Evolutionary conservation across 2,113 vertebrate genomes (phyloP).

Genomic region (Esox niger): DNA sequence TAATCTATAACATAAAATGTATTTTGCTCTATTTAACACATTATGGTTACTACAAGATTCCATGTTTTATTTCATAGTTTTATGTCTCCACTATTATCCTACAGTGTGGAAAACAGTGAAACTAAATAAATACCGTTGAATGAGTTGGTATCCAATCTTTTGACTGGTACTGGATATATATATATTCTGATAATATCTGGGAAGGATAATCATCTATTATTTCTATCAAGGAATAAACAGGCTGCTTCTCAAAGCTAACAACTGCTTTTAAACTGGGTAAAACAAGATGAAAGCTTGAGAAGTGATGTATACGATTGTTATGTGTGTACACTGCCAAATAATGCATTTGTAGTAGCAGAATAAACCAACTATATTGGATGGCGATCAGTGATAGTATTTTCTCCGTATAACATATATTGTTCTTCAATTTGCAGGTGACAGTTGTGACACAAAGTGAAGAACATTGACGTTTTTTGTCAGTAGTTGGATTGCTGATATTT

Average conservation of each 20-base stretch:
- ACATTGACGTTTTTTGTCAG: constrained; percentile 27
- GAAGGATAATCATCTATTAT: constrained; percentile 41
- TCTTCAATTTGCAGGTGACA: constrained; percentile 58
- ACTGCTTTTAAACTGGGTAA: constrained; percentile 46
- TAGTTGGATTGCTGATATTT: background rate
- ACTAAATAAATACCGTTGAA: too few species aligned
- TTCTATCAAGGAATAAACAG: constrained; percentile 54
- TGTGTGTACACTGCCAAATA: constrained; percentile 74
- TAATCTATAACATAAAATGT: too few species aligned
- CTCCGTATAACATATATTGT: constrained; percentile 57
- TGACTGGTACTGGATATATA: too few species aligned
- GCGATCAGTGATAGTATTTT: constrained; percentile 56
- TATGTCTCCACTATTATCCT: too few species aligned
- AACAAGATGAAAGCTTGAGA: constrained; percentile 49
- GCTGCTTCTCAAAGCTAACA: constrained; percentile 55
- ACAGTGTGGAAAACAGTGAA: too few species aligned
- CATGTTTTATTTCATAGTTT: too few species aligned
- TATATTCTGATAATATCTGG: constrained; percentile 37
- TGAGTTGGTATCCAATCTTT: too few species aligned
- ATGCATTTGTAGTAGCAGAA: constrained; percentile 62
- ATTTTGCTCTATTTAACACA: too few species aligned
- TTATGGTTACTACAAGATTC: too few species aligned
- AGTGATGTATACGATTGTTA: constrained; percentile 67
- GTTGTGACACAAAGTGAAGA: constrained; percentile 61
- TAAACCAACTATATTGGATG: constrained; percentile 69